phyloP scores from a whole-genome alignment of 2,797 vertebrate genomes.

The Presbytis comata region DNA sequence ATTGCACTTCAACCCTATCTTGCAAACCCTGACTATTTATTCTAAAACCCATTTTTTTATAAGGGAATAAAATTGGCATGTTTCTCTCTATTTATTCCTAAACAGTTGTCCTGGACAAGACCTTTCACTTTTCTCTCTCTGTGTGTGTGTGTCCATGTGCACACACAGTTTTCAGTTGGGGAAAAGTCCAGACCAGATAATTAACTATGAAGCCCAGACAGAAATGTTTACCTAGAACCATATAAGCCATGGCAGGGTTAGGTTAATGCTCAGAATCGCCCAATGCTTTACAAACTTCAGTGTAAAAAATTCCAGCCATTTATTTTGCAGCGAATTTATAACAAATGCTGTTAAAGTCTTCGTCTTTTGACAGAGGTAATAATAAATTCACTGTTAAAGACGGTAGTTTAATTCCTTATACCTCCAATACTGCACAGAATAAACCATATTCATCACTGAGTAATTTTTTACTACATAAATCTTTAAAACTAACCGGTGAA shows the following conservation, averaged over 20 bases:
- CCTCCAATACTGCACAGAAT: constrained; percentile 86
- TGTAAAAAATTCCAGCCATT: constrained; percentile 72
- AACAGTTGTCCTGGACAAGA: background rate
- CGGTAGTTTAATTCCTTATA: constrained; percentile 86
- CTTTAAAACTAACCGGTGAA: constrained; percentile 84
- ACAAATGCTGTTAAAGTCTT: constrained; percentile 84
- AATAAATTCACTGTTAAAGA: constrained; percentile 87
- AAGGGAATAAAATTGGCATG: background rate
- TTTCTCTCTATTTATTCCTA: constrained; percentile 30
- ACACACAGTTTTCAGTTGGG: constrained; percentile 36
- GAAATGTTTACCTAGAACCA: constrained; percentile 71
- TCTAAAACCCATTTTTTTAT: constrained; percentile 22
- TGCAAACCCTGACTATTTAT: background rate
- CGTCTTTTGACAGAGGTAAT: constrained; percentile 87
- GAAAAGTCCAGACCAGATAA: constrained; percentile 55
- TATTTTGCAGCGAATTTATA: constrained; percentile 83
- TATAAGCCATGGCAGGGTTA: constrained; percentile 50
- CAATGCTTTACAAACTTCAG: constrained; percentile 64
- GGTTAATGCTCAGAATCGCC: constrained; percentile 54
- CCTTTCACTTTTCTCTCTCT: background rate
- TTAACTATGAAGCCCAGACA: background rate
- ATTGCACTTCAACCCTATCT: background rate
- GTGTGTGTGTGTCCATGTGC: background rate
- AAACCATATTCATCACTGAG: constrained; percentile 85
- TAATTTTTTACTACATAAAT: constrained; percentile 88